phyloP scores from a whole-genome alignment of 2,797 vertebrate genomes.

The Urosaurus nigricauda region DNA sequence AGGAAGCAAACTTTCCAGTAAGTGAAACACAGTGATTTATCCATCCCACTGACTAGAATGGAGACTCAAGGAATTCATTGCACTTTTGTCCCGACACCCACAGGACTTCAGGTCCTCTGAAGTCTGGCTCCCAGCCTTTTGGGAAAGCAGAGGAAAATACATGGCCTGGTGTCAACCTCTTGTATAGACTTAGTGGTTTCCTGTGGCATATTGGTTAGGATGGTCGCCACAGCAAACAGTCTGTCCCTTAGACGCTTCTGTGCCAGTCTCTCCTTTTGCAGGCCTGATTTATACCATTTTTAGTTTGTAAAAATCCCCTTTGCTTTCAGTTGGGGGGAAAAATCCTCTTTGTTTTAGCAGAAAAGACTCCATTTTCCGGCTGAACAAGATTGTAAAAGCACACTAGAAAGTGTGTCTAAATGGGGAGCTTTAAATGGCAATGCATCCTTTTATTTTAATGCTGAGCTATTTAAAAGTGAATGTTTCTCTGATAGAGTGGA shows the following conservation, averaged over 20 bases:
- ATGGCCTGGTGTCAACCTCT: slow-evolving; percentile 10
- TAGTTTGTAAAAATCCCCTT: not conserved
- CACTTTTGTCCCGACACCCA: not conserved
- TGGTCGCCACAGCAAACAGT: slow-evolving; percentile 16
- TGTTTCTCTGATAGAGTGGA: too few species aligned
- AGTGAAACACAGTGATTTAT: not conserved
- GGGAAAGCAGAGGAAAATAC: slow-evolving; percentile 1
- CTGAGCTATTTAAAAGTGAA: not conserved
- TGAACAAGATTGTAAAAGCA: not conserved
- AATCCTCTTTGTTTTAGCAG: not conserved
- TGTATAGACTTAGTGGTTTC: slow-evolving; percentile 48
- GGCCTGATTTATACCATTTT: not conserved
- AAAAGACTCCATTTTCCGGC: not conserved
- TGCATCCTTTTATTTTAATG: too few species aligned
- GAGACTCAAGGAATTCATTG: not conserved
- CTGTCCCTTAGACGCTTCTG: not conserved
- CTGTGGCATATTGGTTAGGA: slow-evolving; percentile 32
- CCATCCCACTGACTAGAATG: not conserved
- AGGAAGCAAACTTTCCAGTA: not conserved
- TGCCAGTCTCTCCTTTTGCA: not conserved
- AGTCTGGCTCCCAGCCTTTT: not conserved
- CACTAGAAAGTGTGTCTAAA: not conserved
- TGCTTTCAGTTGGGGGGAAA: not conserved
- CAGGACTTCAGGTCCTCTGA: not conserved
- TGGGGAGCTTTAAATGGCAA: not conserved